Conservation (phyloP, 2,888 invertebrate species). For the Neoscelio sp. region DNA sequence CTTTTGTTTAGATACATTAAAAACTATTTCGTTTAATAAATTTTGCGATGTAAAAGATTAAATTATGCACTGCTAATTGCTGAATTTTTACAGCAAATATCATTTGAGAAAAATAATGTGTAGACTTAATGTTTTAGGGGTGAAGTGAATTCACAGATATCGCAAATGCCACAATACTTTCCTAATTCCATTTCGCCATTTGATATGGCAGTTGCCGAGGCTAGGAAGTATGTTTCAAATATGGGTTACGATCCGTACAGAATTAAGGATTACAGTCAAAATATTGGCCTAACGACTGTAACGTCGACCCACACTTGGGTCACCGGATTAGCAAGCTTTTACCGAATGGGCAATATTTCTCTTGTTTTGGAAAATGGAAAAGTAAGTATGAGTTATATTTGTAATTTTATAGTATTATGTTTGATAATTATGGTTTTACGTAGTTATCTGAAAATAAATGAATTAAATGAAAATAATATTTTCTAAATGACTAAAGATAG, state of each 20-base stretch:
- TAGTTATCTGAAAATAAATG: too few species aligned
- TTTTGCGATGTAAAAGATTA: too few species aligned
- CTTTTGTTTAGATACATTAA: neutral
- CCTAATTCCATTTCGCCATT: constrained; percentile 94
- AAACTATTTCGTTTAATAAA: too few species aligned
- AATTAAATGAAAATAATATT: too few species aligned
- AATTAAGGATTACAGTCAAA: constrained; percentile 89
- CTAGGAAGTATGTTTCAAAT: constrained; percentile 87
- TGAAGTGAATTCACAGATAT: constrained; percentile 90
- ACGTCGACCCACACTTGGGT: constrained; percentile 90
- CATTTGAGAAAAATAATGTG: too few species aligned
- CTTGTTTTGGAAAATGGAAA: constrained; percentile 90
- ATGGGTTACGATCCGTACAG: constrained; percentile 90
- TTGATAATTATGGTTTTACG: too few species aligned
- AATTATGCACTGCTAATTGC: too few species aligned
- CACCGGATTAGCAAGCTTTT: constrained; percentile 91
- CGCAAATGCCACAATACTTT: constrained; percentile 89
- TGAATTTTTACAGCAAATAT: too few species aligned
- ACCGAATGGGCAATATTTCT: constrained; percentile 91
- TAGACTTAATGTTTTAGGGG: too few species aligned
- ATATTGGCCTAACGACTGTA: constrained; percentile 88
- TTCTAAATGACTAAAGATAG: too few species aligned
- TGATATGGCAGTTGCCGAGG: constrained; percentile 92
- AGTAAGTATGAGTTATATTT: constrained; percentile 78
- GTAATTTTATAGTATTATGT: too few species aligned